Evolutionary conservation across 2,797 vertebrate genomes (phyloP), one percentile per base, ranked within the genome.

Genomic region (Zenarchopterus dispar): DNA sequence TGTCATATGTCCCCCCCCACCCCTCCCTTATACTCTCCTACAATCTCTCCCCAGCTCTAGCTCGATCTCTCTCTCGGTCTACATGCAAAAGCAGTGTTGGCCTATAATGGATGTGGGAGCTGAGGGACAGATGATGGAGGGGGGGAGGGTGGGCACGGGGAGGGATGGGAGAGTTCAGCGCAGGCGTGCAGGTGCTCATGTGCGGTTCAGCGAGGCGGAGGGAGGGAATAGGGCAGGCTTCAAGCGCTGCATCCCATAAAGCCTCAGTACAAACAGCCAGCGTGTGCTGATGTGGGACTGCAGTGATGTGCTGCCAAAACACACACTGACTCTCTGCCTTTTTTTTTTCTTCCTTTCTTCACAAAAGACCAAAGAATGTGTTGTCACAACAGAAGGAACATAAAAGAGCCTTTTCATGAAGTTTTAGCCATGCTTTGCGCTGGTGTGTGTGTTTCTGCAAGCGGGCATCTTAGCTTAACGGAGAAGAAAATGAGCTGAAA

Each of bases 121-220:
- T 81, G 51, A 79, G 78, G 85, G 78, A 81, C 89, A 91, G 83
- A 92, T 91, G 90, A 91, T 88, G 86, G 84, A 72, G 73, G 58
- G 62, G 54, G 39, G 51, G 45, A 6, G 41, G 41, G 44, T 6
- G 17, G 28, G 58, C 22, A 73, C 69, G 45, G 5, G 68, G 84
- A 80, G 77, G 84, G 72, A 52, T 57, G 78, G 86, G 80, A 51
- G 81, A 73, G 85, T 19, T 87, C 82, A 71, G 89, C 87, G 83
- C 91, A 92, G 81, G 88, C 91, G 90, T 91, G 86, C 83, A 89
- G 81, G 88, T 90, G 87, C 77, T 87, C 75, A 74, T 51, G 60
- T 78, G 72, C 75, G 62, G 65, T 51, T 74, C 74, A 65, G 68
- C 68, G 75, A 45, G 56, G 50, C 39, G 51, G 74, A 59, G 52